Base-by-base conservation (phyloP, 2,888 invertebrate species). In the Epirrhoe alternata region DNA sequence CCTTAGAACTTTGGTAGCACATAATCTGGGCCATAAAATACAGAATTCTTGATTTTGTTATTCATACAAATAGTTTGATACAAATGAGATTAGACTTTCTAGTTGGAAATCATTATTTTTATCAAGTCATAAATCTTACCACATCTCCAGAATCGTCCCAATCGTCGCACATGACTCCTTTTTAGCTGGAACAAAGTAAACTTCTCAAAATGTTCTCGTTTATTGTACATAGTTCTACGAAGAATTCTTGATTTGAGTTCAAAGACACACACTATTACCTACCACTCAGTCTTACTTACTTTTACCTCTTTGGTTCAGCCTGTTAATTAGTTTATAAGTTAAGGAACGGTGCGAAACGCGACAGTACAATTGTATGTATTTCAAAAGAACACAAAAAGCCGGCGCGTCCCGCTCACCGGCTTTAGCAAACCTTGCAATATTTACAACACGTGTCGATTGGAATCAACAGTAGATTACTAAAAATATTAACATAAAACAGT, bases 81-180 rank as follows among this genome's bases (percentile, higher is more conserved):
- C n/a, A n/a, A n/a, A n/a, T n/a, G n/a, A n/a, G 38, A 12, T 42
- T 4, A n/a, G n/a, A n/a, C 38, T 42, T 12, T 10, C 38, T 5
- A 42, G 38, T 42, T 12, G 5, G 12, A 42, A 42, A 42, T 42
- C 12, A 42, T 42, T 42, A 42, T 0, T 42, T 12, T 12, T 12
- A 33, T 33, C 6, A 33, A 49, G 17, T 42, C 45, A 49, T 14
- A 61, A 63, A 12, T 83, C 89, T 86, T 79, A 88, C 87, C 72
- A 86, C 78, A 71, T 84, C 84, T 66, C 83, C 75, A 68, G 81
- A 72, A 80, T 94, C 94, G 88, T 94, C 94, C 94, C 94, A 94
- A 65, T 94, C 94, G 71, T 94, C 94, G 80, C 92, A 94, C 94
- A 94, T 60, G 54, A 59, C 24, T 64, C 31, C 8, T 24, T 12